These are phyloP conservation scores for Bubo scandiacus DNA, from an alignment of 2,113 vertebrate genomes.

Conservation along the genomic window DNA sequence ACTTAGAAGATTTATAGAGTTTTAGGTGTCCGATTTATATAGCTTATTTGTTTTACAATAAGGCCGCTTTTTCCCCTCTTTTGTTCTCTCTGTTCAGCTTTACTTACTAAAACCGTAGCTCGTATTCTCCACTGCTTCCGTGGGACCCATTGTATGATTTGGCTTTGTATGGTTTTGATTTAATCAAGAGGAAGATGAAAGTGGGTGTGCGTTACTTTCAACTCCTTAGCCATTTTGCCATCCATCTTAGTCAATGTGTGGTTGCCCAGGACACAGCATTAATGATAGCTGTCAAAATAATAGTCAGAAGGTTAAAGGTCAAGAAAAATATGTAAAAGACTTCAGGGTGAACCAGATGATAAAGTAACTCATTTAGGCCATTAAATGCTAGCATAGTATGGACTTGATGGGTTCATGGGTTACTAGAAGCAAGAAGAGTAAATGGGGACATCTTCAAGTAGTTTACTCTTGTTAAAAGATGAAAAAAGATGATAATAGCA, in stretches of 20 bases:
- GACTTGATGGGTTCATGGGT: constrained; percentile 77
- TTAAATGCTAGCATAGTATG: constrained; percentile 71
- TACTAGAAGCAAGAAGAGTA: constrained; percentile 80
- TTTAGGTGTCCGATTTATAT: constrained; percentile 18
- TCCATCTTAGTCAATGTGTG: constrained; percentile 80
- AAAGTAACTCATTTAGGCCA: constrained; percentile 81
- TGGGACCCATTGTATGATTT: constrained; percentile 61
- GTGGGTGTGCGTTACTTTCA: constrained; percentile 76
- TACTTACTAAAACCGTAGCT: constrained; percentile 69
- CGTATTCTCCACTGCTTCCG: constrained; percentile 71
- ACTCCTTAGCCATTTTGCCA: constrained; percentile 72
- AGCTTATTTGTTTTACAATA: constrained; percentile 41
- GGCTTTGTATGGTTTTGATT: constrained; percentile 83
- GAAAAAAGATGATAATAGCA: constrained; percentile 84
- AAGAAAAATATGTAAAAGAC: constrained; percentile 86
- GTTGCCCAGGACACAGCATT: constrained; percentile 74
- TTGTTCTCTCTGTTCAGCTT: neutral
- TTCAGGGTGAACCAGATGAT: constrained; percentile 78
- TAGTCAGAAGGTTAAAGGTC: constrained; percentile 81
- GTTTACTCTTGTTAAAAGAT: constrained; percentile 86
- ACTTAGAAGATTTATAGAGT: constrained; percentile 44
- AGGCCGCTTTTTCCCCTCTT: neutral
- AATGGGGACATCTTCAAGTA: constrained; percentile 86
- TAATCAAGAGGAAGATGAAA: constrained; percentile 83
- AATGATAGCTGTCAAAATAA: constrained; percentile 83